A percentile compares a stretch with the other conserved stretches of the same genome.
These are phyloP conservation scores for Pammene fasciana DNA, from an alignment of 2,888 invertebrate species.

Conservation along the genomic window DNA sequence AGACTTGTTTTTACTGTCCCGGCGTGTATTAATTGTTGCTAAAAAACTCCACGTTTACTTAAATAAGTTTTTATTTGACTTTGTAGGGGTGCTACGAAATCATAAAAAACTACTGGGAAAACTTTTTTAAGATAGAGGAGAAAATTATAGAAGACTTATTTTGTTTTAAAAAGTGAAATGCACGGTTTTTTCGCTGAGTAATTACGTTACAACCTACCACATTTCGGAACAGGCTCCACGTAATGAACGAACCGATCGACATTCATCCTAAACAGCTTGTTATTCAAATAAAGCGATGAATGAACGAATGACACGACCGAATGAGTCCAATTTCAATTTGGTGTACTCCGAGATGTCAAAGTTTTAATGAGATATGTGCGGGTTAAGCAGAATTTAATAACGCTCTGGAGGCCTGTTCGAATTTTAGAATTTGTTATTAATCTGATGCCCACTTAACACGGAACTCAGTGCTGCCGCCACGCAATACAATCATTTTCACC, in stretches of 20 bases:
- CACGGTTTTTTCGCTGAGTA: too few relatives aligned
- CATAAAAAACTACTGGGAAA: too few relatives aligned
- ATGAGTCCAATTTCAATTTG: conserved; percentile 33
- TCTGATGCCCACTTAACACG: neutral
- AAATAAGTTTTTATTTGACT: too few relatives aligned
- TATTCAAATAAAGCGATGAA: conserved; percentile 33
- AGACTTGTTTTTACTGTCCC: too few relatives aligned
- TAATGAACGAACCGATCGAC: conserved; percentile 15
- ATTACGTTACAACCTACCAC: neutral
- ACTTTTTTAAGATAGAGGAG: too few relatives aligned
- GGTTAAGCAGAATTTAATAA: conserved; percentile 40
- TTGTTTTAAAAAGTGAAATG: too few relatives aligned
- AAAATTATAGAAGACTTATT: too few relatives aligned
- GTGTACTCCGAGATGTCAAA: conserved; percentile 31
- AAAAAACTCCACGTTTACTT: too few relatives aligned
- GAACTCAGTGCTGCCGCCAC: too few relatives aligned
- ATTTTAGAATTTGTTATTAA: neutral
- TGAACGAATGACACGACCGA: conserved; percentile 35
- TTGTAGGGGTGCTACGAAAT: too few relatives aligned
- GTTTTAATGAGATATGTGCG: conserved; percentile 40
- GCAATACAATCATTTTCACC: too few relatives aligned
- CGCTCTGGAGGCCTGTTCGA: neutral
- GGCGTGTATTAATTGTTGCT: too few relatives aligned
- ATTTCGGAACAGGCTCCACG: neutral
- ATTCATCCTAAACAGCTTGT: conserved; percentile 15